Conservation (phyloP, 1,140 invertebrate species). For the Conus betulinus region DNA sequence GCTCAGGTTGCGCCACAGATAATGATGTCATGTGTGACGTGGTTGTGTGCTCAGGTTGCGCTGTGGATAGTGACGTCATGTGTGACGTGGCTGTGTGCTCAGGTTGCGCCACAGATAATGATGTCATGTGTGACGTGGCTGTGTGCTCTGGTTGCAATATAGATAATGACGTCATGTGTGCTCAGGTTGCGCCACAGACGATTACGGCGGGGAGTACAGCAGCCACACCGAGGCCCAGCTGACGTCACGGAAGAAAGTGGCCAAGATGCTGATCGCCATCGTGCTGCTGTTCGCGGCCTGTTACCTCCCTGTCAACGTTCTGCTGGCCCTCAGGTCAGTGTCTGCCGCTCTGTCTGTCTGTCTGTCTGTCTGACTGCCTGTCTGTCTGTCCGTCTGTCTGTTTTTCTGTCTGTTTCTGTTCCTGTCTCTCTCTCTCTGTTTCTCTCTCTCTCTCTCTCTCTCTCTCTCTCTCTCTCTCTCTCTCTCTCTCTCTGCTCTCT, state of each 20-base stretch:
- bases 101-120: too few relatives aligned
- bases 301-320: slow-evolving; percentile 89
- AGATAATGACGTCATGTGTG: background rate
- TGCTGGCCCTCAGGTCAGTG: slow-evolving; percentile 85
- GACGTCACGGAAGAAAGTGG: slow-evolving; percentile 87
- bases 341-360: background rate
- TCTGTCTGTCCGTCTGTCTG: slow-evolving; percentile 13
- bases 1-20: too few relatives aligned
- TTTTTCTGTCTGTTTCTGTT: background rate
- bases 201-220: slow-evolving; percentile 26
- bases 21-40: too few relatives aligned
- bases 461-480: background rate
- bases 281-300: slow-evolving; percentile 91
- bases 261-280: slow-evolving; percentile 94
- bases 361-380: background rate
- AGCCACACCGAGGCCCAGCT: slow-evolving; percentile 78
- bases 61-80: too few relatives aligned
- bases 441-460: background rate
- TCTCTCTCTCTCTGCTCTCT: too few relatives aligned
- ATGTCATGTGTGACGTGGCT: too few relatives aligned
- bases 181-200: background rate
- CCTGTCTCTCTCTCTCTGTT: background rate
- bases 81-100: too few relatives aligned
- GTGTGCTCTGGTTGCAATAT: too few relatives aligned
- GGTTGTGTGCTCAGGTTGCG: too few relatives aligned